Base-by-base conservation (phyloP, 37 sponge, comb jelly and placozoan genomes). In the Aphrocallistes beatrix region DNA sequence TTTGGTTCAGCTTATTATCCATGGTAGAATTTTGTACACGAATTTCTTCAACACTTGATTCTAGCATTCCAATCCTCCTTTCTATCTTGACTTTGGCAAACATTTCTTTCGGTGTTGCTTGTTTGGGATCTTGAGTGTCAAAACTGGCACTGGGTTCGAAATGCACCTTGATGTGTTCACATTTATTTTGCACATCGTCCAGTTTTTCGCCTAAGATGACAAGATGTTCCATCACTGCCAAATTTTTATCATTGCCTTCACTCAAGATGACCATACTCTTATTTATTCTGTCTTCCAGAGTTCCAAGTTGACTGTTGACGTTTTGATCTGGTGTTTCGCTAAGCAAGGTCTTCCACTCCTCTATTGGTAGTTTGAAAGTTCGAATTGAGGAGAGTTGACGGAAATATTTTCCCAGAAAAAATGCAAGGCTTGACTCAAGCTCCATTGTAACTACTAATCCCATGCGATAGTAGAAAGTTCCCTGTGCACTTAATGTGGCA, bases 391-490 rank as follows among this genome's bases (percentile, higher is more conserved):
- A 60, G n/a, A 60, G 75, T 60, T 60, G 75, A 25, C 75, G 75
- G 34, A 60, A 60, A 13, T 60, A 60, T 60, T 60, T 60, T 30
- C 75, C 75, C 75, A 60, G 75, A 13, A 60, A 60, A 30, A 60
- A 60, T 19, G 75, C 75, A 6, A 60, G 34, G 3, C 6, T 60
- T 60, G 75, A 60, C 34, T 60, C 75, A 25, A 60, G 34, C n/a
- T 60, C 75, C 75, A 60, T 60, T 25, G 17, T 32, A 13, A 60
- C 75, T 60, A 60, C n/a, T 3, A 60, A 30, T 28, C 75, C 75
- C 75, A 60, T 60, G 10, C 75, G 75, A 60, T 60, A 60, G 75
- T 60, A 60, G 75, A 60, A 60, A 3, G 75, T 60, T 3, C 75
- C 75, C n/a, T 60, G 75, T 19, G 75, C 75, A 60, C 34, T 60